These are phyloP conservation scores for Ypsolopha sequella DNA, from an alignment of 2,888 invertebrate species.

Conservation along the genomic window DNA sequence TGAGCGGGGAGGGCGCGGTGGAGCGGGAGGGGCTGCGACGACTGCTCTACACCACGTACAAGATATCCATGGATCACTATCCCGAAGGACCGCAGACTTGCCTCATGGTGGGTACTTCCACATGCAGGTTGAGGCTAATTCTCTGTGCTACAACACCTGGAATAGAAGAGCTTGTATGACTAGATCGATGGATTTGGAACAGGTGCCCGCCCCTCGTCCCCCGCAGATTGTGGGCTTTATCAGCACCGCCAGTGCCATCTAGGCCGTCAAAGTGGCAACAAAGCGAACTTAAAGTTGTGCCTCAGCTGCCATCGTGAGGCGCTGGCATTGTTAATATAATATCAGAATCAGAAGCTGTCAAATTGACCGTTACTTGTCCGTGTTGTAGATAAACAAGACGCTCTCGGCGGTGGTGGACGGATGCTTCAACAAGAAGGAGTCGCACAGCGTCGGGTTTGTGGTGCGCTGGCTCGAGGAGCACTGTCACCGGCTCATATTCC, in stretches of 20 bases:
- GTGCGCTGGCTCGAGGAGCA: constrained; percentile 86
- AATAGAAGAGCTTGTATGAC: no score
- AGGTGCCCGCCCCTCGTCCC: no score
- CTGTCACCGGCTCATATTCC: constrained; percentile 80
- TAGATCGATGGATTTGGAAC: no score
- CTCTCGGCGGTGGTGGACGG: constrained; percentile 80
- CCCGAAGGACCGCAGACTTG: constrained; percentile 77
- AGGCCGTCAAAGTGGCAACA: no score
- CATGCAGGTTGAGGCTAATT: not conserved
- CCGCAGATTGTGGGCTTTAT: no score
- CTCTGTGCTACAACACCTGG: no score
- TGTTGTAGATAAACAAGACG: constrained; percentile 74
- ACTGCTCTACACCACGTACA: constrained; percentile 80
- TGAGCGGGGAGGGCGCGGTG: constrained; percentile 67
- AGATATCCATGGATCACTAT: constrained; percentile 84
- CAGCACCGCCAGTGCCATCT: no score
- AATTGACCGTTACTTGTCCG: not conserved
- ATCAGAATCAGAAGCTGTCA: no score
- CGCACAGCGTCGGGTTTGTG: constrained; percentile 80
- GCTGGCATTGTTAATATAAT: no score
- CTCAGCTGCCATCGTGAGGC: no score
- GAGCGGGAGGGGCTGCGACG: constrained; percentile 74
- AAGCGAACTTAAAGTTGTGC: no score
- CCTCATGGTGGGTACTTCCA: constrained; percentile 51
- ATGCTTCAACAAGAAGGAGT: constrained; percentile 84